Conservation (phyloP, 2,113 vertebrate genomes). For the Aix galericulata region DNA sequence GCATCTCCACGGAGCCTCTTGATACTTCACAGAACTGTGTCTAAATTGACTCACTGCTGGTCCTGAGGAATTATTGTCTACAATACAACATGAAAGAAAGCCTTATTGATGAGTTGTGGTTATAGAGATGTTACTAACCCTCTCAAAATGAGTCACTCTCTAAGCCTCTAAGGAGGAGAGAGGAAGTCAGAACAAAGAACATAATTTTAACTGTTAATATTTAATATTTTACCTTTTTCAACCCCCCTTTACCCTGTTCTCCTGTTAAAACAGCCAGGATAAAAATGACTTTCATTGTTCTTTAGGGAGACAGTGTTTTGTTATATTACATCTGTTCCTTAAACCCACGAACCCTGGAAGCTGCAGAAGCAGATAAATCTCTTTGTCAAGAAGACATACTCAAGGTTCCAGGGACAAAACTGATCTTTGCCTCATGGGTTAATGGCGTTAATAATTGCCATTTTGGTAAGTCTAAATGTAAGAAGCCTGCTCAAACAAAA, state of each 20-base stretch:
- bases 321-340: slow-evolving; percentile 59
- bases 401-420: slow-evolving; percentile 45
- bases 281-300: slow-evolving; percentile 43
- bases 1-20: background rate
- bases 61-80: background rate
- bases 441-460: slow-evolving; percentile 70
- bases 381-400: slow-evolving; percentile 41
- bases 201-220: slow-evolving; percentile 40
- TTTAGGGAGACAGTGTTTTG: slow-evolving; percentile 35
- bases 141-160: background rate
- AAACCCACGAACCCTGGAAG: slow-evolving; percentile 30
- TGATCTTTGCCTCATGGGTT: slow-evolving; percentile 66
- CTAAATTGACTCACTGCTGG: background rate
- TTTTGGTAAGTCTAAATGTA: slow-evolving; percentile 61
- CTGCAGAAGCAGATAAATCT: slow-evolving; percentile 48
- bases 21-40: background rate
- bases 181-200: background rate
- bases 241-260: background rate
- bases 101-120: background rate
- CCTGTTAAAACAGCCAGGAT: slow-evolving; percentile 43
- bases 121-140: background rate
- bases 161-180: background rate
- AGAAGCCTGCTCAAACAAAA: slow-evolving; percentile 49
- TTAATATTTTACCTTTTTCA: slow-evolving; percentile 23
- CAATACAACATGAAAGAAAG: background rate